These are phyloP conservation scores for Cynodonichthys magdalenae DNA, from an alignment of 2,797 vertebrate species.

Conservation along the genomic window DNA sequence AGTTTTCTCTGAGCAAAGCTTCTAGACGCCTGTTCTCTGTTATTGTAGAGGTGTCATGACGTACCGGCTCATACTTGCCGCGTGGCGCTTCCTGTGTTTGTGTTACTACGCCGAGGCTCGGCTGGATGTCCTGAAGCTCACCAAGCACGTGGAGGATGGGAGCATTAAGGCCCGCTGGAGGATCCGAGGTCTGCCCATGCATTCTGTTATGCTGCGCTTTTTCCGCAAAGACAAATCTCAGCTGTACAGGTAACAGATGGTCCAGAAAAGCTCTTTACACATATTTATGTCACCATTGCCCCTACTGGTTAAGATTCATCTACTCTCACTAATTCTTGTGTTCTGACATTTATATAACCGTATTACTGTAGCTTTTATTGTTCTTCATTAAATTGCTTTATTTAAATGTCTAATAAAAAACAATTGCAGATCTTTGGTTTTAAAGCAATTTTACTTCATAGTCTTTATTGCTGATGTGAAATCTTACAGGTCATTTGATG, in stretches of 20 bases:
- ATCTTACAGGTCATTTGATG: conserved; percentile 85
- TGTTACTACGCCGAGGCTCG: conserved; percentile 84
- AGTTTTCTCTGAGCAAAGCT: neutral
- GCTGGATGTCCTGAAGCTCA: conserved; percentile 90
- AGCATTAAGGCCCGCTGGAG: conserved; percentile 91
- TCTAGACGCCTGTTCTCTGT: conserved; percentile 5
- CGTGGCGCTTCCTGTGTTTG: conserved; percentile 83
- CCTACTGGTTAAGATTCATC: too few species aligned
- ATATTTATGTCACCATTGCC: too few species aligned
- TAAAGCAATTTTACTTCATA: conserved; percentile 1
- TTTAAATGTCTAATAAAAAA: too few species aligned
- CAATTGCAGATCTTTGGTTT: neutral
- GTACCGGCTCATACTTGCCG: conserved; percentile 81
- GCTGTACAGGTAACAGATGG: conserved; percentile 82
- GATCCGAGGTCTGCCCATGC: conserved; percentile 84
- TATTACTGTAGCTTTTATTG: neutral
- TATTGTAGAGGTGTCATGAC: conserved; percentile 78
- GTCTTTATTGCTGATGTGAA: conserved; percentile 1
- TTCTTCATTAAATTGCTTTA: too few species aligned
- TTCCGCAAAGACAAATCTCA: conserved; percentile 86
- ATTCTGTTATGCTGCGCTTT: conserved; percentile 83
- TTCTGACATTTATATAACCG: too few species aligned
- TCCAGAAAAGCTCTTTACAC: too few species aligned
- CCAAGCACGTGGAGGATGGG: conserved; percentile 88
- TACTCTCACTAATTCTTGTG: too few species aligned